Percentiles rank a stretch among this genome's conserved stretches.
These are phyloP conservation scores for Penaeus indicus DNA, from an alignment of 1,140 invertebrate species.

Conservation along the genomic window DNA sequence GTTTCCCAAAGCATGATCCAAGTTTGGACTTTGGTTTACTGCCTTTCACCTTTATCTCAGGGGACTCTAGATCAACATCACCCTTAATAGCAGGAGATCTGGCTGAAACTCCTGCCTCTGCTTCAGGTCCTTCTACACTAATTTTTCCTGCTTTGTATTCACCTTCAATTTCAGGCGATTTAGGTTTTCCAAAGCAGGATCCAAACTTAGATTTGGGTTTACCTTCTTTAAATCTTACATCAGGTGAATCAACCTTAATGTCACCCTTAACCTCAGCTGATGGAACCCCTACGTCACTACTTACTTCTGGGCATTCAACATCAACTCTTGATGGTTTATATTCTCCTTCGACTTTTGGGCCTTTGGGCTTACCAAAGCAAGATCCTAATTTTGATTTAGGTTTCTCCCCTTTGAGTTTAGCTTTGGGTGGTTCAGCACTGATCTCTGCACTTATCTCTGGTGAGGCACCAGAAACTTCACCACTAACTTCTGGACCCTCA, in stretches of 20 bases:
- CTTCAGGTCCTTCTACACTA: constrained; percentile 44
- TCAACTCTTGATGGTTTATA: constrained; percentile 8
- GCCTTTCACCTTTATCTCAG: constrained; percentile 43
- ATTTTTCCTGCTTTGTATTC: background rate
- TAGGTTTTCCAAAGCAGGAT: constrained; percentile 27
- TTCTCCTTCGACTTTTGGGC: constrained; percentile 30
- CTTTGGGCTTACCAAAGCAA: constrained; percentile 31
- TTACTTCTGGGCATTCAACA: constrained; percentile 26
- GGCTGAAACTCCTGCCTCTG: background rate
- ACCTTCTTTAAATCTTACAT: background rate
- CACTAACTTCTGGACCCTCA: constrained; percentile 5
- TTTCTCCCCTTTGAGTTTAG: constrained; percentile 17
- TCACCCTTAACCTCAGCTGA: background rate
- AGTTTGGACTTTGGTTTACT: constrained; percentile 51
- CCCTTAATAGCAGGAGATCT: background rate
- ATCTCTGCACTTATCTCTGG: background rate
- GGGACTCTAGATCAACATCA: constrained; percentile 19
- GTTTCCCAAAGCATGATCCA: constrained; percentile 60
- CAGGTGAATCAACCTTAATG: background rate
- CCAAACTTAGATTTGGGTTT: constrained; percentile 7
- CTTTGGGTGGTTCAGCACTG: constrained; percentile 12
- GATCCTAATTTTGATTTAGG: constrained; percentile 33
- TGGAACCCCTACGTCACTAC: background rate
- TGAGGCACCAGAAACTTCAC: background rate
- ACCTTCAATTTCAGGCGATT: background rate